A percentile compares a stretch with the other conserved stretches of the same genome.
phyloP scores from a whole-genome alignment of 2,888 invertebrate species.

The Dynastes hyllus region DNA sequence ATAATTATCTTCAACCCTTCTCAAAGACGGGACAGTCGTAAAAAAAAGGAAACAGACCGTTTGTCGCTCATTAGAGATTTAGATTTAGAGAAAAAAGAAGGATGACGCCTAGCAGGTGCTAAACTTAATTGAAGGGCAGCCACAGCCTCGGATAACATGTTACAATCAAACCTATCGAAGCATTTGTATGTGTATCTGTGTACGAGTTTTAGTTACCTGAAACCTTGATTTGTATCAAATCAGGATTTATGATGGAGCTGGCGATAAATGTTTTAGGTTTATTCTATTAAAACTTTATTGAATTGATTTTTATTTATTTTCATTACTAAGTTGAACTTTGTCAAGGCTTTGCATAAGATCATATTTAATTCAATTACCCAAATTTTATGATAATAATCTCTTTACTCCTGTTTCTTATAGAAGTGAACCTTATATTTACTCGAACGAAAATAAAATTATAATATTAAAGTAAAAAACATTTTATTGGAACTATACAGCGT shows the following conservation, averaged over 20 bases:
- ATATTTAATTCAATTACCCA: too few species aligned
- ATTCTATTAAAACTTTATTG: too few species aligned
- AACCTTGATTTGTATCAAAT: background rate
- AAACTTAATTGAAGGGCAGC: slow-evolving; percentile 38
- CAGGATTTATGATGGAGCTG: background rate
- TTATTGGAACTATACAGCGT: too few species aligned
- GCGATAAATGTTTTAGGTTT: background rate
- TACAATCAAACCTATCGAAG: slow-evolving; percentile 17
- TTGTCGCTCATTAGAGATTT: slow-evolving; percentile 40
- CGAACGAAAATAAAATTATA: too few species aligned
- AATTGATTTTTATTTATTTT: too few species aligned
- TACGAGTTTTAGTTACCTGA: slow-evolving; percentile 7
- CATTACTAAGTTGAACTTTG: too few species aligned
- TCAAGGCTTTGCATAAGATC: too few species aligned
- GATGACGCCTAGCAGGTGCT: slow-evolving; percentile 42
- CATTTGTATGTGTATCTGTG: background rate
- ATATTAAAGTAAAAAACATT: too few species aligned
- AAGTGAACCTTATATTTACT: too few species aligned
- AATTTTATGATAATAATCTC: too few species aligned
- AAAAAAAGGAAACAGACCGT: slow-evolving; percentile 29
- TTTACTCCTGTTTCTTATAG: too few species aligned
- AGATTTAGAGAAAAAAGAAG: slow-evolving; percentile 7
- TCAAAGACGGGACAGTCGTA: slow-evolving; percentile 28
- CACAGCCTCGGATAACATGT: background rate
- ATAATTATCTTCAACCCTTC: slow-evolving; percentile 39